These are phyloP conservation scores for Tachypleus tridentatus DNA, from an alignment of 1,140 invertebrate genomes.

Conservation along the genomic window DNA sequence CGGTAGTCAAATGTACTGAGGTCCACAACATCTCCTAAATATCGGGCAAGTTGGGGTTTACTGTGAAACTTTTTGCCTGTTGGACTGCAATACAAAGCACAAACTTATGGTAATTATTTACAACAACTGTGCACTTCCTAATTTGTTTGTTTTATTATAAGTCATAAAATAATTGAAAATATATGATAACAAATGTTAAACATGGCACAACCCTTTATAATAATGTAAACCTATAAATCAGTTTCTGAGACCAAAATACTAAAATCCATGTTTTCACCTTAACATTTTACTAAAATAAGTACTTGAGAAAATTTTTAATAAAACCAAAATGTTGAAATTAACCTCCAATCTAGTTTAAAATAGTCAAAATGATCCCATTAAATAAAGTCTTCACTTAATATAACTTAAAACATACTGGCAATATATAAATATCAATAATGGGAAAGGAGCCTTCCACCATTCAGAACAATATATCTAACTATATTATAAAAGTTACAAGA, in stretches of 20 bases:
- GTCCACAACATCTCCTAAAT: slow-evolving; percentile 63
- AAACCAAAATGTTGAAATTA: no score
- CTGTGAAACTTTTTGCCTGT: slow-evolving; percentile 65
- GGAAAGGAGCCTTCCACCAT: no score
- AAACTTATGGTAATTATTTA: background rate
- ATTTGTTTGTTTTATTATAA: slow-evolving; percentile 5
- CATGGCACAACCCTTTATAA: background rate
- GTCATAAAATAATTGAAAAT: background rate
- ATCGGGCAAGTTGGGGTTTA: slow-evolving; percentile 63
- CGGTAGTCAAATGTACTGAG: slow-evolving; percentile 69
- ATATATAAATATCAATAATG: no score
- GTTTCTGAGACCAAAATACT: background rate
- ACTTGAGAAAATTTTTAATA: no score
- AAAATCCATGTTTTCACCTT: background rate
- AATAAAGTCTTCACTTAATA: no score
- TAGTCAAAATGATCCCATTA: no score
- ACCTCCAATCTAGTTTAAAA: no score
- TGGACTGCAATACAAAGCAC: slow-evolving; percentile 42
- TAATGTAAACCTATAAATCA: background rate
- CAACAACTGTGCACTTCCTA: background rate
- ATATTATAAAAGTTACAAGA: no score
- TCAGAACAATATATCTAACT: no score
- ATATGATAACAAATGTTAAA: background rate
- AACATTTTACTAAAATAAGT: no score
- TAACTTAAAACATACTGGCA: no score